Conservation (phyloP, 2,888 invertebrate genomes). For the Halictus ligatus region DNA sequence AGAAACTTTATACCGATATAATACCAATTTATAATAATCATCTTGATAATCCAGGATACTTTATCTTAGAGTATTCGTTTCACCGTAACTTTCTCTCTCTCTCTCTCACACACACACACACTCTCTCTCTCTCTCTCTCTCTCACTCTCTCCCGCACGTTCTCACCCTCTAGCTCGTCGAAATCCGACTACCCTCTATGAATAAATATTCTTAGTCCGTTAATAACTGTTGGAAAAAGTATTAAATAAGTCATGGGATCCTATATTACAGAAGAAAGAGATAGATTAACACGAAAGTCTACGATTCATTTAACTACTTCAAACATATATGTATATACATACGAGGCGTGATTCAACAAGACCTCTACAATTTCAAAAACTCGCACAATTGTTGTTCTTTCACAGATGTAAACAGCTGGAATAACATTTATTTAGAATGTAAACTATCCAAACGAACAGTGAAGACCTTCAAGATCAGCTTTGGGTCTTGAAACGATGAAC, state of each 20-base stretch:
- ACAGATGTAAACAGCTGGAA: no score
- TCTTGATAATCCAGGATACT: conserved; percentile 17
- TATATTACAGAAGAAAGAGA: conserved; percentile 53
- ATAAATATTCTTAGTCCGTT: conserved; percentile 65
- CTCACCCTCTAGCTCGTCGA: conserved; percentile 23
- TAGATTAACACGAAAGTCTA: conserved; percentile 41
- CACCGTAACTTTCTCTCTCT: neutral
- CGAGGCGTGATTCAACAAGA: neutral
- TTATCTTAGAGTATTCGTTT: conserved; percentile 21
- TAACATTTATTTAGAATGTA: no score
- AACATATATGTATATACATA: neutral
- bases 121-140: neutral
- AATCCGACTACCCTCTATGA: conserved; percentile 44
- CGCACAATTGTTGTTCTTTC: no score
- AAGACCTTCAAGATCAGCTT: no score
- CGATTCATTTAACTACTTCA: conserved; percentile 32
- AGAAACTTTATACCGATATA: conserved; percentile 25
- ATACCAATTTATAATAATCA: conserved; percentile 22
- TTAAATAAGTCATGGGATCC: conserved; percentile 52
- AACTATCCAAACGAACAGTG: no score
- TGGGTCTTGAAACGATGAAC: no score
- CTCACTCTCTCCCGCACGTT: neutral
- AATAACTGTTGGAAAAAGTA: conserved; percentile 55
- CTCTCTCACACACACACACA: no score
- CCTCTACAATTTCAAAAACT: no score